Base-by-base conservation (phyloP, 2,888 invertebrate species). In the Belgica antarctica region DNA sequence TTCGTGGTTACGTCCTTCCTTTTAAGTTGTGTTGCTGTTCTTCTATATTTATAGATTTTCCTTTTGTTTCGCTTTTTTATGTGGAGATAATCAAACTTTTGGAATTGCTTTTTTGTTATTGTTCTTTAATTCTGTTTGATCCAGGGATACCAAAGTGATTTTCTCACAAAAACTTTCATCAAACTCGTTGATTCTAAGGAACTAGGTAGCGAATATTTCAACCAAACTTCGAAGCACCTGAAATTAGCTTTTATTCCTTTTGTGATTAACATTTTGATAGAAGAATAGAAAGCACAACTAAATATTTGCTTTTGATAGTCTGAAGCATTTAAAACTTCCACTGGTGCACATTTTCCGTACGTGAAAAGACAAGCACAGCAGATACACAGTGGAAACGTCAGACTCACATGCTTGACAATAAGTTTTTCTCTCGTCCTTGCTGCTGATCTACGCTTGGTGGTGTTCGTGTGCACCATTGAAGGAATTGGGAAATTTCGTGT, bases 1-100 rank as follows among this genome's bases (percentile, higher is more conserved):
- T 52, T 47, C 47, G 57, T 47, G 68, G 68, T 68, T 68, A 68
- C 68, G 68, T 68, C 68, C 68, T 68, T 68, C 68, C 34, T 61
- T 61, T 61, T 25, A 61, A 24, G 62, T 62, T 62, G 62, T 62
- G 62, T 24, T 65, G 65, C 22, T 65, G 65, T 17, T 46, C 65
- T 65, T 36, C 24, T 24, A 62, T 34, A 36, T 36, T 62, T 62
- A 36, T 62, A 59, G 59, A 59, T 62, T 62, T 62, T 36, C 36
- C 12, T 62, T 7, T 34, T 24, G 41, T 41, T 62, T 19, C 27
- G 1, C 25, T 25, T 34, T 28, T 27, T 28, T 24, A 25, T 7
- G 22, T 62, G 57, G 52, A 28, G 47, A 57, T 17, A 68, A 52
- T 68, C 22, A 57, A 57, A 57, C 17, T 68, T 34, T 31, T 68